Percentiles rank a stretch among this genome's conserved stretches.
Conservation (phyloP, 1,140 invertebrate species). For the Drosophila malerkotliana region DNA sequence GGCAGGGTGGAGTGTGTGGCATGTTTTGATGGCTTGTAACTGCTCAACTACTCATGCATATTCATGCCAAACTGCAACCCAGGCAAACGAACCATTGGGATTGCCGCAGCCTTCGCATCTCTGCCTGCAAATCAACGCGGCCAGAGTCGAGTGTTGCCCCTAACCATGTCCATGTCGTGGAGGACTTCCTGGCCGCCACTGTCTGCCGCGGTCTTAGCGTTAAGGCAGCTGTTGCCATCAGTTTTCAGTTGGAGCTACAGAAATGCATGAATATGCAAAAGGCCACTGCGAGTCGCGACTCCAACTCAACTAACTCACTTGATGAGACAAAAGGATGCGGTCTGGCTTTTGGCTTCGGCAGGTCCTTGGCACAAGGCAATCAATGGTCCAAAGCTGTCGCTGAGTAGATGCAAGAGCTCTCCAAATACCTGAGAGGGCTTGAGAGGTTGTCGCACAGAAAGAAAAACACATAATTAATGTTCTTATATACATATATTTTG, state of each 20-base stretch:
- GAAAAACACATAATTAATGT: neutral
- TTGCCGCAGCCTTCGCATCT: slow-evolving; percentile 36
- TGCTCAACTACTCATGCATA: slow-evolving; percentile 79
- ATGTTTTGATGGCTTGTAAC: slow-evolving; percentile 77
- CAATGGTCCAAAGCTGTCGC: slow-evolving; percentile 34
- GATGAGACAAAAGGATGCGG: slow-evolving; percentile 51
- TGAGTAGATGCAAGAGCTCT: slow-evolving; percentile 22
- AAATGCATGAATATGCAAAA: slow-evolving; percentile 49
- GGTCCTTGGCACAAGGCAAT: slow-evolving; percentile 37
- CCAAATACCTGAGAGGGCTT: neutral
- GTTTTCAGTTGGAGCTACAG: slow-evolving; percentile 6
- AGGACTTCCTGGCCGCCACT: slow-evolving; percentile 38
- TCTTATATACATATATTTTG: neutral
- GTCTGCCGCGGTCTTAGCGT: slow-evolving; percentile 34
- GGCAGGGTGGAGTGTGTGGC: slow-evolving; percentile 45
- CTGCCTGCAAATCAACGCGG: slow-evolving; percentile 62
- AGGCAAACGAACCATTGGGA: slow-evolving; percentile 65
- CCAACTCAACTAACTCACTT: slow-evolving; percentile 52
- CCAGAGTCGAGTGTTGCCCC: slow-evolving; percentile 44
- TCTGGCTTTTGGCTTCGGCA: slow-evolving; percentile 3
- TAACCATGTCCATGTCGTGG: slow-evolving; percentile 45
- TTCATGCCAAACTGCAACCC: slow-evolving; percentile 67
- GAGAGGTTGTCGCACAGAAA: neutral
- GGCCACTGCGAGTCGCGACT: slow-evolving; percentile 37
- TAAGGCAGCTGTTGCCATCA: slow-evolving; percentile 49